Evolutionary conservation across 2,888 invertebrate genomes (phyloP).

Genomic region (Apantesis nais): DNA sequence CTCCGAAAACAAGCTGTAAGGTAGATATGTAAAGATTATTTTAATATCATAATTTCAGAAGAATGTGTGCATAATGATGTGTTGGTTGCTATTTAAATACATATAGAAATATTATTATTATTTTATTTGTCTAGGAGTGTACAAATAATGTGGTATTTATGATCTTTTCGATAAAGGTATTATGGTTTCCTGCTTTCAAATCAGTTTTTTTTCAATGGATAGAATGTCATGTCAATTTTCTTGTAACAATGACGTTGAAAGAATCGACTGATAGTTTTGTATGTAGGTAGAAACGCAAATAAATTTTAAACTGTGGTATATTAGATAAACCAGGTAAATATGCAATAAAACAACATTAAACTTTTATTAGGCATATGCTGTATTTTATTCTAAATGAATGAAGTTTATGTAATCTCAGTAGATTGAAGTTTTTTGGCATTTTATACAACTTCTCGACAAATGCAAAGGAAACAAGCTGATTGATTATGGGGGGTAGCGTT

Average conservation of each 20-base stretch:
- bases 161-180: neutral
- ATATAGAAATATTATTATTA: neutral
- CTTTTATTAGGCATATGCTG: neutral
- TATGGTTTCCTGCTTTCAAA: neutral
- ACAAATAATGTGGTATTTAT: neutral
- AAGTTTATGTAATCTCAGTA: neutral
- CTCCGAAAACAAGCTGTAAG: no score
- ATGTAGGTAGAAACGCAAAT: neutral
- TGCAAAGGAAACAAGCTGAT: neutral
- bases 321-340: neutral
- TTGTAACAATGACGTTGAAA: constrained; percentile 1
- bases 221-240: neutral
- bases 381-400: neutral
- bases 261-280: neutral
- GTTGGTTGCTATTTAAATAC: neutral
- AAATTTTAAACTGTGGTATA: neutral
- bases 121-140: neutral
- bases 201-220: neutral
- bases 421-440: neutral
- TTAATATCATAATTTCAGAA: neutral
- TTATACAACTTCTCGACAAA: neutral
- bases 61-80: neutral
- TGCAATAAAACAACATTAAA: neutral
- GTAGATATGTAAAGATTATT: neutral
- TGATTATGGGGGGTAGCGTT: neutral